Conservation (phyloP, 2,888 invertebrate species). For the Scrobipalpa atriplicella region DNA sequence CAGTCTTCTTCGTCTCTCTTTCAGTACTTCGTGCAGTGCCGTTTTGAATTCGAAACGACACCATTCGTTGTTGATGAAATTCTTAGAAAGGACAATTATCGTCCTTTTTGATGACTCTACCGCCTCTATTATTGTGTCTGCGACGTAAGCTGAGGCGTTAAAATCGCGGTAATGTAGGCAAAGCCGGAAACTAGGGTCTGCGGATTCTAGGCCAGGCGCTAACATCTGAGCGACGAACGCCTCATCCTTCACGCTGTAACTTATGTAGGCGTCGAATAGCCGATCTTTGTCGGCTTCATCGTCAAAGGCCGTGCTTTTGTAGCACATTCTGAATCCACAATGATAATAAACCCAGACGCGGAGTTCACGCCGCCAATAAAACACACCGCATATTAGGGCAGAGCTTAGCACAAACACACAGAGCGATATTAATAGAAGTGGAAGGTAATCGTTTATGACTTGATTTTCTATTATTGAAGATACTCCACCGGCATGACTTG, state of each 20-base stretch:
- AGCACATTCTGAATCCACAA: slow-evolving; percentile 93
- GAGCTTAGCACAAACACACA: slow-evolving; percentile 90
- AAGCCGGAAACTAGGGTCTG: slow-evolving; percentile 91
- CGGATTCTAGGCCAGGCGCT: slow-evolving; percentile 92
- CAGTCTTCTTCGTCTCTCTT: slow-evolving; percentile 92
- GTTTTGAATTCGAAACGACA: slow-evolving; percentile 97
- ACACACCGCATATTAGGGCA: slow-evolving; percentile 88
- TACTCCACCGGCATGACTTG: slow-evolving; percentile 87
- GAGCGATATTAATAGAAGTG: slow-evolving; percentile 89
- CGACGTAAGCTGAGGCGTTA: slow-evolving; percentile 93
- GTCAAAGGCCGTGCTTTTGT: slow-evolving; percentile 90
- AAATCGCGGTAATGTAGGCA: slow-evolving; percentile 96
- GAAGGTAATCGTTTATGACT: slow-evolving; percentile 92
- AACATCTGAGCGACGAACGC: slow-evolving; percentile 94
- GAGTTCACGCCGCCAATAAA: slow-evolving; percentile 91
- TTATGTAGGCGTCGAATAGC: slow-evolving; percentile 97
- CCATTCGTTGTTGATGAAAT: slow-evolving; percentile 98
- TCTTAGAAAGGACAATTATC: slow-evolving; percentile 94
- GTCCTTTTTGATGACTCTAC: slow-evolving; percentile 95
- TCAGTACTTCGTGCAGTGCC: slow-evolving; percentile 94
- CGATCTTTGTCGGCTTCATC: slow-evolving; percentile 92
- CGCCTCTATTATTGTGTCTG: slow-evolving; percentile 96
- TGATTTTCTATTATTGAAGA: slow-evolving; percentile 88
- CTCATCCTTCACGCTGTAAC: slow-evolving; percentile 97
- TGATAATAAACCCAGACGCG: slow-evolving; percentile 94